Evolutionary conservation across 2,113 vertebrate species (phyloP).

Genomic region (Rissa tridactyla): DNA sequence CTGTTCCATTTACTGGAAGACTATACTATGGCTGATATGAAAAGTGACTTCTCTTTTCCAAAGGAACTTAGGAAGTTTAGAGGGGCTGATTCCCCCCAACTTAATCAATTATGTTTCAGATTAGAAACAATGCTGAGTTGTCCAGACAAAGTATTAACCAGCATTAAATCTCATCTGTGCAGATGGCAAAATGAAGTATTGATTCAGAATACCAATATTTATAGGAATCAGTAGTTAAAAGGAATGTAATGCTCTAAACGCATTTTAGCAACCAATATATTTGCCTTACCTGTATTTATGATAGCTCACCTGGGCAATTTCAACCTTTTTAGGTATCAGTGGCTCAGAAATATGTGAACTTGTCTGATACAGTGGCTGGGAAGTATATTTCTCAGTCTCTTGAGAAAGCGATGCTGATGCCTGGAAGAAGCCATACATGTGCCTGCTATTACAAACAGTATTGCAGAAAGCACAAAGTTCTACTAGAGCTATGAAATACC

Average conservation of each 20-base stretch:
- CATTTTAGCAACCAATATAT: background rate
- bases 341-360: conserved; percentile 45
- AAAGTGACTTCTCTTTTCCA: background rate
- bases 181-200: background rate
- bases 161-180: background rate
- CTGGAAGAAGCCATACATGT: conserved; percentile 5
- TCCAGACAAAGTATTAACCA: conserved; percentile 24
- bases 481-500: background rate
- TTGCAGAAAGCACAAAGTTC: background rate
- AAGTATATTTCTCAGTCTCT: conserved; percentile 67
- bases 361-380: conserved; percentile 68
- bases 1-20: background rate
- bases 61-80: background rate
- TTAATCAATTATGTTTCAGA: background rate
- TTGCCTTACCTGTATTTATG: background rate
- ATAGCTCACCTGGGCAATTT: conserved; percentile 52
- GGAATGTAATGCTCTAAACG: background rate
- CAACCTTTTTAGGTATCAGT: conserved; percentile 54
- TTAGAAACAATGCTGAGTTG: background rate
- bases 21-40: background rate
- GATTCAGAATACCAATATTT: background rate
- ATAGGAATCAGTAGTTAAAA: background rate
- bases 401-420: conserved; percentile 19
- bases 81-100: background rate
- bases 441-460: background rate